Base-by-base conservation (phyloP, 2,888 invertebrate genomes). In the Pollenia griseotomentosa region DNA sequence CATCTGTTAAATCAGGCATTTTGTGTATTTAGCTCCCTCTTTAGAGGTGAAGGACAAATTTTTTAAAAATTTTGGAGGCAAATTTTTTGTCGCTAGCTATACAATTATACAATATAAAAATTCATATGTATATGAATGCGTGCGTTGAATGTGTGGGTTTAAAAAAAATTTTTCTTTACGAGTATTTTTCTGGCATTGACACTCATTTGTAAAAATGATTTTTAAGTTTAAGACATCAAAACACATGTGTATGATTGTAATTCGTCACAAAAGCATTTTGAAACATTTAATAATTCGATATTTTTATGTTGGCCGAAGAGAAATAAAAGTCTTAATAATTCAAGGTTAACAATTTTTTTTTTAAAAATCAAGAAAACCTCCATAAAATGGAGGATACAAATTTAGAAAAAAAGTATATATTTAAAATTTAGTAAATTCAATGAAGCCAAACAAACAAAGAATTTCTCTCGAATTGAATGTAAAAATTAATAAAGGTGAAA, bases 151-250 rank as follows among this genome's bases (percentile, higher is more conserved):
- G 74, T 61, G 83, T 84, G 81, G 80, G 83, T 74, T 73, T n/a
- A n/a, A 80, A 81, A 6, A 65, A 53, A 74, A 59, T 73, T 68
- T 12, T 48, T 63, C 71, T 11, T 66, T 77, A 63, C 33, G 33
- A 33, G 33, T 23, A 57, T 80, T 66, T 70, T 57, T 42, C 77
- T 87, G 84, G 84, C 87, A 87, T 84, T 84, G 87, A 84, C 87
- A 87, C 81, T 84, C 87, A 84, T 84, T 71, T 53, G 44, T 71
- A 44, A 66, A 81, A 68, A 83, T 68, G 61, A 59, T 79, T 79
- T 79, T 63, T 59, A 75, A 40, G 57, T 51, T 74, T 40, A 79
- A 68, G 40, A 23, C 33, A 53, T n/a, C 33, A 8, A 42, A 51
- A 23, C 19, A 33, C 53, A 71, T 63, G 46, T 63, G 63, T 42